Evolutionary conservation across 2,888 invertebrate genomes (phyloP), one percentile per base, ranked within the genome.

Genomic region (Lissonota sp.): DNA sequence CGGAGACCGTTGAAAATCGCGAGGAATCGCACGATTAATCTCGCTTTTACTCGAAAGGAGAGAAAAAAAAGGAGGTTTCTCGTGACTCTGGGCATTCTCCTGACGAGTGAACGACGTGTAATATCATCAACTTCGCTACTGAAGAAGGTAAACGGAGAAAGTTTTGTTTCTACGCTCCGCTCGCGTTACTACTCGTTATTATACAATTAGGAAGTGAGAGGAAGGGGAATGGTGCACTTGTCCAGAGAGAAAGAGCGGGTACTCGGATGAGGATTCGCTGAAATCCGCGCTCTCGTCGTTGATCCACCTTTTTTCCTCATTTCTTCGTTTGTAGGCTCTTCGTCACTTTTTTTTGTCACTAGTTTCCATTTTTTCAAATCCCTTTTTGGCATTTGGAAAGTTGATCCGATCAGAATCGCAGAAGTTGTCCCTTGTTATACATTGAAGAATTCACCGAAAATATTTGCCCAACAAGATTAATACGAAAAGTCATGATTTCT

Each of bases 81-180:
- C 69, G 60, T 75, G 10, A 53, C 74, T 42, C 12, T 55, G 69
- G 40, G 58, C 39, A n/a, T 37, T 39, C n/a, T 14, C 7, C 14
- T 16, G 14, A 5, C 14, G 6, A 60, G 40, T 60, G 60, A 60
- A 60, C 26, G 5, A 39, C 8, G n/a, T 26, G 5, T 51, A 39
- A 63, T 73, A 75, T 82, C 62, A 74, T 80, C 67, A 55, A 74
- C 80, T 74, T 79, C 55, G 70, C 67, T 53, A 70, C 53, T 63
- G 81, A 75, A 64, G 72, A 86, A 86, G 76, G 84, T 82, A 84
- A 83, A 76, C 80, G 82, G 88, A 84, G 87, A 88, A 88, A 88
- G 88, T 87, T 71, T 75, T 82, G 79, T 80, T 82, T 79, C 79
- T 72, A 73, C 78, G 75, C 73, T 80, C 39, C 51, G 79, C 74